Base-by-base conservation (phyloP, 2,113 vertebrate species). In the Engraulis encrasicolus region DNA sequence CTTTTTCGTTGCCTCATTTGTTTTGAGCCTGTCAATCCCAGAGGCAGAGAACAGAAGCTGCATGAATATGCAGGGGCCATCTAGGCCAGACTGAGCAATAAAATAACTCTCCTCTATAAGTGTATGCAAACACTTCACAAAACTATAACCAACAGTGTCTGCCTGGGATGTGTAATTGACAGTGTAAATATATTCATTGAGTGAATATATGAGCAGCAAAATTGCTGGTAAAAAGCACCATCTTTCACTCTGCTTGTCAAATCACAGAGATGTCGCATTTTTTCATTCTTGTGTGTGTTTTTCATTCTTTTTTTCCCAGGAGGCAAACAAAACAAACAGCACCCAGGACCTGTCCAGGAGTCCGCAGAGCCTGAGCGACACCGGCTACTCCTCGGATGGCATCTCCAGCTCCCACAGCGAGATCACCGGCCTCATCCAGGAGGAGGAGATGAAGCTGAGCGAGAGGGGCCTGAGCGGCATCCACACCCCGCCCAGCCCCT, bases 321-420 rank as follows among this genome's bases (percentile, higher is more conserved):
- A 99, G 0, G 92, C 93, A 48, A 87, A n/a, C 87, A 96, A 95
- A 95, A 99, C 97, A 95, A 95, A 96, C 95, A 97, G 97, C 89
- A 93, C 95, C 88, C 96, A 97, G 0, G 98, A 99, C 89, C 93
- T 97, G 85, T 98, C 98, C 74, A 97, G 97, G 81, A 95, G 95
- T 79, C 95, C 95, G 66, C 95, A 96, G 83, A 95, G 95, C 85
- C 92, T 95, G 71, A 96, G 95, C 83, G 95, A 96, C 87, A 96
- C 95, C 0, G 95, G 95, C n/a, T 96, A 96, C 89, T 95, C 94
- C 49, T 95, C 94, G 31, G 95, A 96, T 81, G 95, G 95, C 52
- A 95, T 96, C 87, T 99, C 98, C 81, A 99, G 98, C 91, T 99
- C 98, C 0, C 98, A 99, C 88, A 99, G 98, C 19, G 98, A 99